Percentiles rank a stretch among this genome's conserved stretches.
Conservation (phyloP, 2,888 invertebrate genomes). For the Rhagophthalmus giganteus region DNA sequence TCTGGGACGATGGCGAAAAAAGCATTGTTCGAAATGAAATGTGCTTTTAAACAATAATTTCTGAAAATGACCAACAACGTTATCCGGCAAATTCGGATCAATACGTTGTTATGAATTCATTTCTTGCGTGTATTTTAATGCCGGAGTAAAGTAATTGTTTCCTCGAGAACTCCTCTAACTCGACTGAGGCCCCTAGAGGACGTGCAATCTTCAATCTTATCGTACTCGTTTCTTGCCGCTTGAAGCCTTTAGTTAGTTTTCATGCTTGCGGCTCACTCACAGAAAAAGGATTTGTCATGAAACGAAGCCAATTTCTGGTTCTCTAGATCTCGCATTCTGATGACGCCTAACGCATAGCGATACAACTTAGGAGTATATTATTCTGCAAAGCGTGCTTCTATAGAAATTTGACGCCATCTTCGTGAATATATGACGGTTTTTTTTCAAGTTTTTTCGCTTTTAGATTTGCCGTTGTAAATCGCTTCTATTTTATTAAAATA, state of each 20-base stretch:
- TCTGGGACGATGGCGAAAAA: too few relatives aligned
- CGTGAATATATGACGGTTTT: conserved; percentile 6
- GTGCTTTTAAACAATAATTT: conserved; percentile 21
- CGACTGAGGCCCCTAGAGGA: conserved; percentile 29
- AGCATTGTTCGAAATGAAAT: conserved; percentile 2
- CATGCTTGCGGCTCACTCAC: conserved; percentile 36
- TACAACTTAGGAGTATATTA: conserved; percentile 20
- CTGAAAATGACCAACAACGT: conserved; percentile 26
- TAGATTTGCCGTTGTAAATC: too few relatives aligned
- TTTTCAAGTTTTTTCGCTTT: too few relatives aligned
- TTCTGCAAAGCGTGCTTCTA: conserved; percentile 18
- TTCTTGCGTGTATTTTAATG: conserved; percentile 41
- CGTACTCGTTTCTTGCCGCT: conserved; percentile 30
- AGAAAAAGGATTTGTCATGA: conserved; percentile 34
- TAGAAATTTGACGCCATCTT: conserved; percentile 17
- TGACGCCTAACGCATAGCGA: conserved; percentile 28
- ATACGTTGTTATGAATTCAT: conserved; percentile 44
- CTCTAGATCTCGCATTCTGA: conserved; percentile 33
- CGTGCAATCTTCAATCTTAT: conserved; percentile 38
- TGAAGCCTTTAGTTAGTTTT: conserved; percentile 37
- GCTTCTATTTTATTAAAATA: too few relatives aligned
- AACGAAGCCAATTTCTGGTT: conserved; percentile 42
- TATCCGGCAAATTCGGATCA: conserved; percentile 35
- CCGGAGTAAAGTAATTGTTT: conserved; percentile 40
- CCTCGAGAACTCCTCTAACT: conserved; percentile 34